Evolutionary conservation across 1,140 invertebrate genomes (phyloP), one percentile per base, ranked within the genome.

Genomic region (Orchesella cincta): DNA sequence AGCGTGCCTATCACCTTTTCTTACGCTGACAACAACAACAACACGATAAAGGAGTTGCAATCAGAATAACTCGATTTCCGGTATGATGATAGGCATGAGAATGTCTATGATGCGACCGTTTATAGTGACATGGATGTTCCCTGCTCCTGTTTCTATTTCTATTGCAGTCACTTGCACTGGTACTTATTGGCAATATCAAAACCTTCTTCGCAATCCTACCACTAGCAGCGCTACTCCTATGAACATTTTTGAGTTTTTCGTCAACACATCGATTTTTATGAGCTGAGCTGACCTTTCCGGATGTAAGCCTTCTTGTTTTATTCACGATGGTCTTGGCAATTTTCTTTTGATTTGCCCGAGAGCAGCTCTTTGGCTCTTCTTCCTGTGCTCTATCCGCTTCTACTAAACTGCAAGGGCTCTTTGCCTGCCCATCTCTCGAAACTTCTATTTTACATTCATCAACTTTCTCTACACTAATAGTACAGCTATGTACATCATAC

Each of bases 11-110:
- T 29, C 75, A 35, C 29, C 70, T n/a, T 54, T 78, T 78, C 51
- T 57, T 67, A 16, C 71, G 52, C 28, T 77, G 62, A n/a, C 79
- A 70, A 39, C 79, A 77, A 34, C 71, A 78, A 51, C 79, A 81
- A 54, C 73, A 75, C 14, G 52, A 2, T 18, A 46, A 72, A 46
- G 73, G 34, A n/a, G 79, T 35, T 18, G 79, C 51, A 54, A 80
- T 80, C 2, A 80, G 62, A 75, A 80, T 80, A 18, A 75, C 77
- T 20, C 76, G 75, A 74, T 52, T 33, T 57, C 31, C 52, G 16
- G 34, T n/a, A 36, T 70, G 34, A 26, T 39, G 8, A 73, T 73
- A 29, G 12, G 14, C 3, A 67, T 67, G 62, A 2, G 62, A 67
- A 29, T 67, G 62, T 12, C 23, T 14, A 14, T 33, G 62, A 5